phyloP scores from a whole-genome alignment of 1,140 invertebrate genomes.

The Zaprionus kolodkinae region DNA sequence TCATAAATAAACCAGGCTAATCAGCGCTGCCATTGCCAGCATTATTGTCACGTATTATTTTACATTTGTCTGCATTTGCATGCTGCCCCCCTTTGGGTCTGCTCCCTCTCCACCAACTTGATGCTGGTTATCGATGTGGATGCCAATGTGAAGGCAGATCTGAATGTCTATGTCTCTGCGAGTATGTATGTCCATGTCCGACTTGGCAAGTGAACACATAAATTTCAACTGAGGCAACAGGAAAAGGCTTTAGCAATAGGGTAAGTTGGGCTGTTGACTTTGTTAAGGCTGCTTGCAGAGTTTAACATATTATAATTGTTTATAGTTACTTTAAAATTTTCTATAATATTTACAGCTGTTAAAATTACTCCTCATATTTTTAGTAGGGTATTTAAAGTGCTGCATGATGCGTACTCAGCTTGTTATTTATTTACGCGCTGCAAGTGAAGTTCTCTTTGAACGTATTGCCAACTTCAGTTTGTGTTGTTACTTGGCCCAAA shows the following conservation, averaged over 20 bases:
- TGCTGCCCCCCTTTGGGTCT: not conserved
- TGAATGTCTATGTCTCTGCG: not conserved
- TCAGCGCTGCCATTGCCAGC: constrained; percentile 70
- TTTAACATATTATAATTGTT: not conserved
- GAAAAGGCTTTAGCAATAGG: constrained; percentile 13
- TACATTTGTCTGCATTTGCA: constrained; percentile 71
- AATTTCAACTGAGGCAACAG: constrained; percentile 43
- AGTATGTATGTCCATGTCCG: constrained; percentile 32
- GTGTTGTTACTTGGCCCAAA: constrained; percentile 31
- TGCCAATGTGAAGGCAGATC: not conserved
- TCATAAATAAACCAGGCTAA: constrained; percentile 75
- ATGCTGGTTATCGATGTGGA: not conserved
- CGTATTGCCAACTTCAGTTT: constrained; percentile 54
- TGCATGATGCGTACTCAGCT: constrained; percentile 7
- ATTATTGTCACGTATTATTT: constrained; percentile 78
- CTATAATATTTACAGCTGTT: not conserved
- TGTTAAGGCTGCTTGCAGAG: not conserved
- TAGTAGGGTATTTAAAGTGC: constrained; percentile 18
- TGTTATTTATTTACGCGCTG: constrained; percentile 72
- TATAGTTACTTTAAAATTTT: not conserved
- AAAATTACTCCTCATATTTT: not conserved
- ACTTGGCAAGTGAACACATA: constrained; percentile 55
- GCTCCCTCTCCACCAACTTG: not conserved
- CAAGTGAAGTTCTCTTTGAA: constrained; percentile 62
- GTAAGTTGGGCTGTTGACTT: not conserved